Evolutionary conservation across 23 tunicate species (phyloP).

Genomic region (Corella eumyota): DNA sequence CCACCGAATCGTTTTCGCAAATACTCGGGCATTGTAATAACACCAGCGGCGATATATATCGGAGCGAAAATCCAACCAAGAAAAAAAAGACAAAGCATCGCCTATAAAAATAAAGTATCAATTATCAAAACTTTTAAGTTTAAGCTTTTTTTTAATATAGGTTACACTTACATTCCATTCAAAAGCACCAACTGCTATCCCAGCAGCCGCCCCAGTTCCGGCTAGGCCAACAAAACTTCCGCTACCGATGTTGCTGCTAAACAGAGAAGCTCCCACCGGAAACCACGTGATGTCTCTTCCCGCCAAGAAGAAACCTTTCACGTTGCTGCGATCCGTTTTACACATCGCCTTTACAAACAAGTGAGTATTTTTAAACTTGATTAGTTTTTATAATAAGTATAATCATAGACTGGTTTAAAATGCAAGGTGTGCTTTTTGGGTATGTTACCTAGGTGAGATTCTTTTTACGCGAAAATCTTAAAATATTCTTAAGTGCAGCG

Average conservation of each 20-base stretch:
- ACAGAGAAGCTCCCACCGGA: constrained; percentile 93
- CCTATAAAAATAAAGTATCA: constrained; percentile 21
- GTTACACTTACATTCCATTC: constrained; percentile 93
- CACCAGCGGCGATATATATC: constrained; percentile 76
- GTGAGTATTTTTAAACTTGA: too few relatives aligned
- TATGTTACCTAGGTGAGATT: too few relatives aligned
- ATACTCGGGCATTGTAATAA: constrained; percentile 96
- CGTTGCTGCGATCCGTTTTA: constrained; percentile 63
- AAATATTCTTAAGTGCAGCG: too few relatives aligned
- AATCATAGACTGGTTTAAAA: neutral
- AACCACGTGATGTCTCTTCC: constrained; percentile 83
- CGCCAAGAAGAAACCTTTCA: constrained; percentile 88
- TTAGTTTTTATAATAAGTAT: too few relatives aligned
- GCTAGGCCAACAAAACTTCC: constrained; percentile 96
- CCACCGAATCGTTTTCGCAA: constrained; percentile 91
- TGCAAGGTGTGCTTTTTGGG: too few relatives aligned
- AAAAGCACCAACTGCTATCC: constrained; percentile 96
- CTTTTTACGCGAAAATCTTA: too few relatives aligned
- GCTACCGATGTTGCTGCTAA: constrained; percentile 92
- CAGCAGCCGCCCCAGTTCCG: constrained; percentile 97
- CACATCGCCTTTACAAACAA: constrained; percentile 91
- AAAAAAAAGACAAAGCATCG: constrained; percentile 62
- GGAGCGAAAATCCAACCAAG: constrained; percentile 99
- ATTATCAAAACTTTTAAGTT: constrained; percentile 1
- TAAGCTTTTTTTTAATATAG: too few relatives aligned